These are phyloP conservation scores for Peromyscus polionotus DNA, from an alignment of 2,113 vertebrate genomes.

Conservation along the genomic window DNA sequence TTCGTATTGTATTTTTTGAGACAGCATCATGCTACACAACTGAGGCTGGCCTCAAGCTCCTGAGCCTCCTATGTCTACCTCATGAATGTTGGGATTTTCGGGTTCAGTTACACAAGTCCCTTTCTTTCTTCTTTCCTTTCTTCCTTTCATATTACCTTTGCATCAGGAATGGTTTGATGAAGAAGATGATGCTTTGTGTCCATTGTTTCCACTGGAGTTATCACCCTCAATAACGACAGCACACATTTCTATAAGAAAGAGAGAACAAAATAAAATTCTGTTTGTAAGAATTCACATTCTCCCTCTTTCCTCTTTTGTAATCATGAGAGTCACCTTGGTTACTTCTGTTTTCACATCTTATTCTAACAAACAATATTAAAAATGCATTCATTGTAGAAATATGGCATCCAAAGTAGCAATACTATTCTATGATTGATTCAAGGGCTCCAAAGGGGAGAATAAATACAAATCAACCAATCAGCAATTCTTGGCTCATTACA, in stretches of 20 bases:
- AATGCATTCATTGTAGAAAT: slow-evolving; percentile 37
- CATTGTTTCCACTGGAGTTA: neutral
- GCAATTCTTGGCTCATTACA: neutral
- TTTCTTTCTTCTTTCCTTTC: neutral
- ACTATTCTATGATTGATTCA: slow-evolving; percentile 7
- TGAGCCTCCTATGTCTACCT: neutral
- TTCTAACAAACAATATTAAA: slow-evolving; percentile 39
- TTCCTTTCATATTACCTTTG: neutral
- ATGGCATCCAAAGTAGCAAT: slow-evolving; percentile 25
- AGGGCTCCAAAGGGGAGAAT: neutral
- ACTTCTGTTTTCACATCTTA: neutral
- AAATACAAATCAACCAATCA: slow-evolving; percentile 15
- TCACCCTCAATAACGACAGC: neutral
- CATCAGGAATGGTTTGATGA: neutral
- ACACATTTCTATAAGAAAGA: neutral
- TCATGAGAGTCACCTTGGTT: slow-evolving; percentile 1
- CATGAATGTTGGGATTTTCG: neutral
- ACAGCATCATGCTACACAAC: neutral
- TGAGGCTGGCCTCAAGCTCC: neutral
- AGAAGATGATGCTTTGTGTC: neutral
- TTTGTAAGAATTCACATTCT: slow-evolving; percentile 1
- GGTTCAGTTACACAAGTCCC: neutral
- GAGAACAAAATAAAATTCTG: neutral
- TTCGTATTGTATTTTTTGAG: neutral
- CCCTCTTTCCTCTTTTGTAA: neutral